phyloP scores from a whole-genome alignment of 2,797 vertebrate genomes.

The Trachurus trachurus region DNA sequence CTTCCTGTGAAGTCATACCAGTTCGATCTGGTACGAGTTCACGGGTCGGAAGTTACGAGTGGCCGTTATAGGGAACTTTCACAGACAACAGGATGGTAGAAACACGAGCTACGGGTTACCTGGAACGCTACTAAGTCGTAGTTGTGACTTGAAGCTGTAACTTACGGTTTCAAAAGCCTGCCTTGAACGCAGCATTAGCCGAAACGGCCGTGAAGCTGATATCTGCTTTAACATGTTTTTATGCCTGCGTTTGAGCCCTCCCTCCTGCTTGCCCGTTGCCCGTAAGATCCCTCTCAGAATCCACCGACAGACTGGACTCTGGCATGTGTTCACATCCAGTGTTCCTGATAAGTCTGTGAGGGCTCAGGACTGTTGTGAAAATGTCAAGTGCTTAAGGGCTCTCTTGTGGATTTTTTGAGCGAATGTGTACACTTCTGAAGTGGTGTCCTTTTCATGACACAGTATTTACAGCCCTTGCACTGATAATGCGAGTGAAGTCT shows the following conservation, averaged over 20 bases:
- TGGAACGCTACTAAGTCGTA: no score
- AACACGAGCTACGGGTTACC: no score
- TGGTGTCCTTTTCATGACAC: background rate
- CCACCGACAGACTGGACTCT: background rate
- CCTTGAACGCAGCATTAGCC: no score
- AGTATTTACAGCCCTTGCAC: background rate
- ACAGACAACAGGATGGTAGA: no score
- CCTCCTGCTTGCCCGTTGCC: background rate
- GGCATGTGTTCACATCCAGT: background rate
- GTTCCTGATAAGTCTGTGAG: background rate
- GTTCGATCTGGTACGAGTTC: no score
- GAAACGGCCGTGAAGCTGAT: no score
- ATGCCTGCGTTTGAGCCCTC: background rate
- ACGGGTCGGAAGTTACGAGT: no score
- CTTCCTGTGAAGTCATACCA: no score
- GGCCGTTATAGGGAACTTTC: no score
- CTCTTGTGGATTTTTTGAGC: background rate
- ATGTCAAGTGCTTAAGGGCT: background rate
- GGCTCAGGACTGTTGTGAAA: background rate
- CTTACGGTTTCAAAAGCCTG: no score
- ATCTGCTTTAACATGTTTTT: background rate
- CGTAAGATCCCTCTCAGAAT: constrained; percentile 25
- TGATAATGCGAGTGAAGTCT: background rate
- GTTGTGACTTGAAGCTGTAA: no score
- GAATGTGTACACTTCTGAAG: background rate